Evolutionary conservation across 2,113 vertebrate genomes (phyloP), one percentile per base, ranked within the genome.

Genomic region (Cebus imitator): DNA sequence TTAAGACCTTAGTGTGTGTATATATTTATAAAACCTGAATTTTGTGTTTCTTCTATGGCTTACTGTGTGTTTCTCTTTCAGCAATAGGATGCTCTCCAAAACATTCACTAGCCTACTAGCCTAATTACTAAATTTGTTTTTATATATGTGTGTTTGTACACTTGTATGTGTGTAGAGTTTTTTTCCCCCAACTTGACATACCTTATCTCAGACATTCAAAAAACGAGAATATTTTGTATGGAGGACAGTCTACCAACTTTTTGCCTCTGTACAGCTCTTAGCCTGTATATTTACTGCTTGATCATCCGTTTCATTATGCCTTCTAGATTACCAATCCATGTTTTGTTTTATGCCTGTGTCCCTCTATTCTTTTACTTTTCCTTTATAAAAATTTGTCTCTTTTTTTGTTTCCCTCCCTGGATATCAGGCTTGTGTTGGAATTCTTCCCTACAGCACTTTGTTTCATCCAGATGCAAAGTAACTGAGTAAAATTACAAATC

Each of bases 1-100:
- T 98, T 93, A 97, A 96, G 89, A 96, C 58, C 90, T 95, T 95
- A 96, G 90, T 93, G 94, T 97, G 88, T 97, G 66, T 96, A 81
- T 96, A 94, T 96, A 87, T 97, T 97, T 95, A 97, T 97, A 84
- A 97, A 94, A 95, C 73, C 52, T 82, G 78, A 96, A 95, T 86
- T 79, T 17, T 94, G 43, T 96, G 58, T 90, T 95, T 93, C 48
- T 93, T 96, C 87, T 93, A 88, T 96, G 91, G 70, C 90, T 96
- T 97, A 75, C 90, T 94, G 27, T 96, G n/a, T 97, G 40, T 97
- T 61, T 96, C 75, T 97, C 79, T 97, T 91, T 50, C 82, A 98
- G 96, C 96, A 95, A 80, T 94, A 92, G 88, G 90, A 97, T 97
- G 80, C 84, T 88, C 91, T 97, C 94, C 73, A 81, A 93, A 98